phyloP scores from a whole-genome alignment of 1,140 invertebrate species.

The Heliconius congener region DNA sequence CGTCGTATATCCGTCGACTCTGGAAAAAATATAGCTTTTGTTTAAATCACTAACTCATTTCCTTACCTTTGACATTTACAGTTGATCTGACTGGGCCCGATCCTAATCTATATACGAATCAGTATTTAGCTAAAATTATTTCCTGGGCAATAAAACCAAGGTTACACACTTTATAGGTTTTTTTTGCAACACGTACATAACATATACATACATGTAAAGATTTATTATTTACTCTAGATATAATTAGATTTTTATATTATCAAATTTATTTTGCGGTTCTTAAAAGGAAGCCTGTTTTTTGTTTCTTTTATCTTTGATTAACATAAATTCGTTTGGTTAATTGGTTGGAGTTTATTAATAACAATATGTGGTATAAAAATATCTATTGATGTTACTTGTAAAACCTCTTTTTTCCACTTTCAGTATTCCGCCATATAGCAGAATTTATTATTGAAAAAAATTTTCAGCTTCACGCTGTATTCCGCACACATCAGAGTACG shows the following conservation, averaged over 20 bases:
- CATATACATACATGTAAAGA: not conserved
- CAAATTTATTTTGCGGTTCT: not conserved
- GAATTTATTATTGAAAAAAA: too few relatives aligned
- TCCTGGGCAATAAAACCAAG: conserved; percentile 39
- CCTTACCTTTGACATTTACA: conserved; percentile 34
- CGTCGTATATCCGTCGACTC: too few relatives aligned
- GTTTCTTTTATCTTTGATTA: not conserved
- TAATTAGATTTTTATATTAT: conserved; percentile 8
- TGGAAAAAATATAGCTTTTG: not conserved
- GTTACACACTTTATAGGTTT: conserved; percentile 10
- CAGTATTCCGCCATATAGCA: too few relatives aligned
- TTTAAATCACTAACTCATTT: not conserved
- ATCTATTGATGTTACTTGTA: not conserved
- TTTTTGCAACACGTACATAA: not conserved
- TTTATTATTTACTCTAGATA: conserved; percentile 6
- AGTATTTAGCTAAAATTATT: conserved; percentile 34
- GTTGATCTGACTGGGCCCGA: conserved; percentile 18
- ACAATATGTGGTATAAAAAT: not conserved
- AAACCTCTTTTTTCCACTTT: too few relatives aligned
- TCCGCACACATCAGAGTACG: too few relatives aligned
- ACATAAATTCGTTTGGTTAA: not conserved
- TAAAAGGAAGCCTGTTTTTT: not conserved
- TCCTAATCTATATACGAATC: conserved; percentile 31
- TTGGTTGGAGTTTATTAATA: not conserved
- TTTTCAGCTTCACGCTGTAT: too few relatives aligned